A percentile compares a stretch with the other conserved stretches of the same genome.
phyloP scores from a whole-genome alignment of 2,113 vertebrate species.

The Cyrtonyx montezumae region DNA sequence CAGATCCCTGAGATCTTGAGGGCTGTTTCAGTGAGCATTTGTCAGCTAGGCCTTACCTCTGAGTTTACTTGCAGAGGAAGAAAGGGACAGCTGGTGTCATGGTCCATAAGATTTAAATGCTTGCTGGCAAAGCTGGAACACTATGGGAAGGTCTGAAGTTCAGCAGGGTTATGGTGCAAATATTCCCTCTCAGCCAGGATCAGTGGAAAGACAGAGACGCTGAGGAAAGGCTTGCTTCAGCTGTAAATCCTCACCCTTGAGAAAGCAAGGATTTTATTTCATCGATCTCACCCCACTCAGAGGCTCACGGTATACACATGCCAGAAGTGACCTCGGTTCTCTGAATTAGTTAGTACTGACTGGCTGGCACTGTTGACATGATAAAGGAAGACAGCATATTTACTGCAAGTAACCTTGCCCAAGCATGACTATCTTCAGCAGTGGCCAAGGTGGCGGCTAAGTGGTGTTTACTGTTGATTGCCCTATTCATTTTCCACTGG shows the following conservation, averaged over 20 bases:
- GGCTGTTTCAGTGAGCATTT: background rate
- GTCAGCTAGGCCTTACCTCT: background rate
- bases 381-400: background rate
- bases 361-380: background rate
- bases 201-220: background rate
- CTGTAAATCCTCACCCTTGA: background rate
- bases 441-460: background rate
- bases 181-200: background rate
- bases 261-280: constrained; percentile 44
- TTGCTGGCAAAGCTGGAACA: constrained; percentile 28
- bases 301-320: background rate
- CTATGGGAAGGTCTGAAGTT: constrained; percentile 40
- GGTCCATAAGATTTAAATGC: background rate
- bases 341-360: background rate
- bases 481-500: background rate
- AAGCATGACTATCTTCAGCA: background rate
- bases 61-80: constrained; percentile 6
- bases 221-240: constrained; percentile 7
- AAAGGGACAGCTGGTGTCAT: background rate
- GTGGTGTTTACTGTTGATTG: background rate
- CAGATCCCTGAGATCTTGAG: background rate
- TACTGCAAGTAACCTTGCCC: background rate
- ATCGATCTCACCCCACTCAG: background rate
- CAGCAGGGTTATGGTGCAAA: background rate
- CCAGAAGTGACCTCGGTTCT: constrained; percentile 3